Percentiles rank a stretch among this genome's conserved stretches.
These are phyloP conservation scores for Magallana gigas DNA, from an alignment of 1,140 invertebrate genomes.

Conservation along the genomic window DNA sequence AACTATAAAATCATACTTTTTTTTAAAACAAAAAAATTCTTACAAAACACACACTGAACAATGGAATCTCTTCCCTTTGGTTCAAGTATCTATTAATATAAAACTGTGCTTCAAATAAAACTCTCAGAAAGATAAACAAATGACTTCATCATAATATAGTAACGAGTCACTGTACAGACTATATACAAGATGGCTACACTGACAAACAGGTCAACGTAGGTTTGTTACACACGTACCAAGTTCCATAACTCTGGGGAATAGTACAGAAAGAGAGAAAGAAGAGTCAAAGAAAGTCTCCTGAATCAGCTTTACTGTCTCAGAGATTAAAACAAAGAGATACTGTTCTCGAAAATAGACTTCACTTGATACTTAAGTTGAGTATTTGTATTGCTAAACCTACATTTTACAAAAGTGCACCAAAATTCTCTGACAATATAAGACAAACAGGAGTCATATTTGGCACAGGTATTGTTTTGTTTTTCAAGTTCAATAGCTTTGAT, in stretches of 20 bases:
- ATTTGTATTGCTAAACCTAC: slow-evolving; percentile 14
- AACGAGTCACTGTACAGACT: slow-evolving; percentile 4
- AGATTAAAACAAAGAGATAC: no score
- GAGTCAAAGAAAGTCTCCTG: no score
- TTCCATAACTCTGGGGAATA: no score
- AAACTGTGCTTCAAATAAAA: slow-evolving; percentile 28
- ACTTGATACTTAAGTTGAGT: slow-evolving; percentile 10
- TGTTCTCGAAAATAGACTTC: not conserved
- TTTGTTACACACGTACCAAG: no score
- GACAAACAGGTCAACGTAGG: no score
- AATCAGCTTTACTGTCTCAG: no score
- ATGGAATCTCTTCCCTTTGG: not conserved
- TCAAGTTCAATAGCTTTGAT: not conserved
- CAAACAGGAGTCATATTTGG: slow-evolving; percentile 7
- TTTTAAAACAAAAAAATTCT: slow-evolving; percentile 9
- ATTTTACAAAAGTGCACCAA: slow-evolving; percentile 23
- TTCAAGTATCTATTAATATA: slow-evolving; percentile 12
- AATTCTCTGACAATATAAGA: not conserved
- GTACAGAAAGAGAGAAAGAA: no score
- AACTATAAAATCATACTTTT: not conserved
- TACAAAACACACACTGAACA: not conserved
- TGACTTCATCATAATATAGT: not conserved
- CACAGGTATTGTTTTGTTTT: not conserved
- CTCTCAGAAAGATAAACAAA: slow-evolving; percentile 25
- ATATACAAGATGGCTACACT: not conserved